Percentiles rank a stretch among this genome's conserved stretches.
Conservation (phyloP, 2,888 invertebrate genomes). For the Nudaria mundana region DNA sequence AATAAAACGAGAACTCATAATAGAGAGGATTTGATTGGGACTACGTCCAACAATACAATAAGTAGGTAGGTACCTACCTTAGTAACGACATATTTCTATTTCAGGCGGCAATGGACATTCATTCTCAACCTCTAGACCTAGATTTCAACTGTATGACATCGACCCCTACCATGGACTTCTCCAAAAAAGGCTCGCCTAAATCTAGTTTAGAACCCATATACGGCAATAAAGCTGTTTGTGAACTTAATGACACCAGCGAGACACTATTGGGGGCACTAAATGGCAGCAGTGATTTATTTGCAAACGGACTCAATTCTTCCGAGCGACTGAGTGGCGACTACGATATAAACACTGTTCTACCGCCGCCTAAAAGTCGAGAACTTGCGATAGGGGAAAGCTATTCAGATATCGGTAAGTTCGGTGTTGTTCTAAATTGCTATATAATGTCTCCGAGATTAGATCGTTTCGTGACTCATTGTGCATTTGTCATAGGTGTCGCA, state of each 20-base stretch:
- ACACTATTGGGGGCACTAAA: slow-evolving; percentile 63
- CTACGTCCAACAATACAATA: too few species aligned
- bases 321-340: slow-evolving; percentile 75
- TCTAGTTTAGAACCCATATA: slow-evolving; percentile 72
- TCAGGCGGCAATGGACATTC: slow-evolving; percentile 67
- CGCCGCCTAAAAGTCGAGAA: slow-evolving; percentile 74
- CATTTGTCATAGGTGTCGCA: slow-evolving; percentile 61
- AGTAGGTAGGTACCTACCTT: too few species aligned
- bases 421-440: slow-evolving; percentile 3
- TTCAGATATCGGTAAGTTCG: slow-evolving; percentile 71
- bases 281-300: slow-evolving; percentile 68
- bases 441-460: slow-evolving; percentile 7
- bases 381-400: slow-evolving; percentile 79
- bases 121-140: slow-evolving; percentile 70
- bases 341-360: slow-evolving; percentile 72
- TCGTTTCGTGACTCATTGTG: slow-evolving; percentile 16
- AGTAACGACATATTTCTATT: slow-evolving; percentile 26
- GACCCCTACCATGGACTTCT: slow-evolving; percentile 69
- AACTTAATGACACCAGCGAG: slow-evolving; percentile 67
- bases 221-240: slow-evolving; percentile 72
- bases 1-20: too few species aligned
- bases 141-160: slow-evolving; percentile 76
- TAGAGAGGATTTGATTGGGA: too few species aligned
- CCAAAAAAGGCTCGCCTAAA: slow-evolving; percentile 71
- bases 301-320: slow-evolving; percentile 59